phyloP scores from a whole-genome alignment of 2,888 invertebrate species.

The Drosophila kuntzei region DNA sequence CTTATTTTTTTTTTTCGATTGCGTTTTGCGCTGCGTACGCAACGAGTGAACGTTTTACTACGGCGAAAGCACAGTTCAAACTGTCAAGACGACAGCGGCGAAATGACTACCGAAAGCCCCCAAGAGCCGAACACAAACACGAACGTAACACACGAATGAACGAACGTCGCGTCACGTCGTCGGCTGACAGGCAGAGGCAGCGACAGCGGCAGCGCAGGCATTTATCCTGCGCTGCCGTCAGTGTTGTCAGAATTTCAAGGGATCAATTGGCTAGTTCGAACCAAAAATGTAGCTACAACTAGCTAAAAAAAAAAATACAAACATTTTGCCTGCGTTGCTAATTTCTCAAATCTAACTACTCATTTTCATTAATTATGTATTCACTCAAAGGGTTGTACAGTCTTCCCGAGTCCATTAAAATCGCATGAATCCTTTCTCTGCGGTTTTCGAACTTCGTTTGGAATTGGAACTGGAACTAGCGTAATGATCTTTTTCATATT shows the following conservation, averaged over 20 bases:
- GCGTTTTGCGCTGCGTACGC: conserved; percentile 55
- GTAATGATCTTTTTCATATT: too few relatives aligned
- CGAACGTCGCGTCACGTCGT: neutral
- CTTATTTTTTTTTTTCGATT: conserved; percentile 23
- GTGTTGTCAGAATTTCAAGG: neutral
- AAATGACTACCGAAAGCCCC: conserved; percentile 46
- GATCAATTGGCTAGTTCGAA: neutral
- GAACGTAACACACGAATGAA: conserved; percentile 17
- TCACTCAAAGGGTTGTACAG: too few relatives aligned
- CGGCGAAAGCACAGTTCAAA: conserved; percentile 74
- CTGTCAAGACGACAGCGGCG: conserved; percentile 61
- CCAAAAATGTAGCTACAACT: neutral
- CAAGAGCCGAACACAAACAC: conserved; percentile 2
- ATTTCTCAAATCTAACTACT: too few relatives aligned
- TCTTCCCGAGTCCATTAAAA: too few relatives aligned
- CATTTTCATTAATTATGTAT: too few relatives aligned
- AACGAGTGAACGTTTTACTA: conserved; percentile 44
- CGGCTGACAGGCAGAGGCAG: conserved; percentile 12
- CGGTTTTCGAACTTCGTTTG: too few relatives aligned
- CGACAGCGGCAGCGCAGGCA: conserved; percentile 19
- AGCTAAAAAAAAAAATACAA: too few relatives aligned
- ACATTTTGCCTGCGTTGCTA: too few relatives aligned
- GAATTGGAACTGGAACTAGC: too few relatives aligned
- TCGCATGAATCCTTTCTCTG: too few relatives aligned
- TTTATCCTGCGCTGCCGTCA: conserved; percentile 52